Percentiles rank a stretch among this genome's conserved stretches.
phyloP scores from a whole-genome alignment of 1,140 invertebrate species.

The Danaus plexippus region DNA sequence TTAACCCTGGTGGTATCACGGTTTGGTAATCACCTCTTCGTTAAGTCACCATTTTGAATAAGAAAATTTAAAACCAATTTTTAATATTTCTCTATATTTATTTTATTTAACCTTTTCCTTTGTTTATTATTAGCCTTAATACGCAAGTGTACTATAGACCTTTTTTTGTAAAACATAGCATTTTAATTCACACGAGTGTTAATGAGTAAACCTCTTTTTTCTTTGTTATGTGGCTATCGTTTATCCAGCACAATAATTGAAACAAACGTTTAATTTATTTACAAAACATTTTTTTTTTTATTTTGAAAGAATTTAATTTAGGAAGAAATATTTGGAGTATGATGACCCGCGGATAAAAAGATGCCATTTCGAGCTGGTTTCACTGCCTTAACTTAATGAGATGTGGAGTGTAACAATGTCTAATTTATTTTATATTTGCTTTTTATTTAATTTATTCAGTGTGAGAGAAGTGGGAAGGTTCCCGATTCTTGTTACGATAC shows the following conservation, averaged over 20 bases:
- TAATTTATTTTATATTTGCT: slow-evolving; percentile 61
- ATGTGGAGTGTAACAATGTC: slow-evolving; percentile 42
- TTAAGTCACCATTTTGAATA: too few species aligned
- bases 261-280: too few species aligned
- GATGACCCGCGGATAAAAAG: slow-evolving; percentile 4
- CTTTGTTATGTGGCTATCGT: too few species aligned
- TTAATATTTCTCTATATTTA: too few species aligned
- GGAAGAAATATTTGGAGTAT: slow-evolving; percentile 1
- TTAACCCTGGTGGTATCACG: slow-evolving; percentile 13
- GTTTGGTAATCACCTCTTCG: slow-evolving; percentile 1
- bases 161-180: too few species aligned
- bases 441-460: slow-evolving; percentile 67
- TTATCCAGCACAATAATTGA: too few species aligned
- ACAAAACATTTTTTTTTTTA: not conserved
- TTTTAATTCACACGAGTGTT: too few species aligned
- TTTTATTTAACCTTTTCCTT: too few species aligned
- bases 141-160: too few species aligned
- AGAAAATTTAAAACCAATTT: too few species aligned
- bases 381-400: slow-evolving; percentile 35
- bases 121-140: too few species aligned
- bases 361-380: not conserved
- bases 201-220: too few species aligned
- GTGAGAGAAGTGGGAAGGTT: slow-evolving; percentile 50
- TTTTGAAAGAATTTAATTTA: slow-evolving; percentile 6
- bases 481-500: slow-evolving; percentile 61